These are phyloP conservation scores for Orchesellides sinensis DNA, from an alignment of 2,888 invertebrate genomes.

Conservation along the genomic window DNA sequence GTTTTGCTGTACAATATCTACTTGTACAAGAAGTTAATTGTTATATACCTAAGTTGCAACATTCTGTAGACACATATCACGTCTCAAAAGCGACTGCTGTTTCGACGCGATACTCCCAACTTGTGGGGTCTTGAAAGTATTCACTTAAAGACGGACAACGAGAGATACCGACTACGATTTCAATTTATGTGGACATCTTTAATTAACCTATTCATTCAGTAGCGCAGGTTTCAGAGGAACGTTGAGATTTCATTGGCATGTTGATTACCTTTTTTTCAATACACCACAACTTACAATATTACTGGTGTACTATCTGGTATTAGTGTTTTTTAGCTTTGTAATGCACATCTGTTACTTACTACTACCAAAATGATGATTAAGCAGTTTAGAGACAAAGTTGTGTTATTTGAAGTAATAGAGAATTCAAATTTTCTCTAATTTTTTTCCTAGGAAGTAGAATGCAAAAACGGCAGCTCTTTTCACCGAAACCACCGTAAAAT, in stretches of 20 bases:
- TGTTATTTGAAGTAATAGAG: background rate
- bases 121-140: slow-evolving; percentile 47
- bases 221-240: background rate
- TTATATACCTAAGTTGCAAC: slow-evolving; percentile 24
- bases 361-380: slow-evolving; percentile 34
- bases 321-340: background rate
- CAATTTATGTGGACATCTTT: slow-evolving; percentile 47
- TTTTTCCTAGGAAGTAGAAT: slow-evolving; percentile 36
- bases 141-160: background rate
- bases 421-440: too few species aligned
- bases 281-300: slow-evolving; percentile 36
- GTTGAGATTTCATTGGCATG: slow-evolving; percentile 18
- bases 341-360: slow-evolving; percentile 2
- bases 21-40: slow-evolving; percentile 29
- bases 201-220: slow-evolving; percentile 46
- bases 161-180: slow-evolving; percentile 26
- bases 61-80: slow-evolving; percentile 10
- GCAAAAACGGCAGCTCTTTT: background rate
- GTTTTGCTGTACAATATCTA: background rate
- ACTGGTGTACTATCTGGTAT: background rate
- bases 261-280: slow-evolving; percentile 40
- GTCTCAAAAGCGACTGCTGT: background rate
- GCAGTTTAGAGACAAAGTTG: slow-evolving; percentile 41
- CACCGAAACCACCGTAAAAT: background rate
- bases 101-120: slow-evolving; percentile 13